Evolutionary conservation across 1,140 invertebrate species (phyloP).

Genomic region (Lordiphosa mommai): DNA sequence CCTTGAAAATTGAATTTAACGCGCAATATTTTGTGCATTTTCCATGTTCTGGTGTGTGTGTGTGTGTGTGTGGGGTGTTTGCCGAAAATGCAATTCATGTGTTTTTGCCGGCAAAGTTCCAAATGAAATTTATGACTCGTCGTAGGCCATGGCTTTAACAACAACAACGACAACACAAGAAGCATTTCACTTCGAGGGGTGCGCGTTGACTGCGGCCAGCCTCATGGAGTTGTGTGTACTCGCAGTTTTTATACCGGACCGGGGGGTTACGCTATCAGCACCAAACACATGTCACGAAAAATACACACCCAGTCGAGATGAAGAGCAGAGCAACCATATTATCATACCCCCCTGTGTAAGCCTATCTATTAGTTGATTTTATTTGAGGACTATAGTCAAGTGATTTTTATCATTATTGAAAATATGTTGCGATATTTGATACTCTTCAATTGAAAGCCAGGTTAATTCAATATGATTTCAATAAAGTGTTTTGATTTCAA

Average conservation of each 20-base stretch:
- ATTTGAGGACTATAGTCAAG: constrained; percentile 4
- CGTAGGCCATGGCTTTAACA: constrained; percentile 37
- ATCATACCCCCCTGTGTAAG: background rate
- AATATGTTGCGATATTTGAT: constrained; percentile 48
- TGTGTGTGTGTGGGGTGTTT: constrained; percentile 38
- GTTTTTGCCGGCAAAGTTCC: constrained; percentile 39
- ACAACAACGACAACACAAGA: too few species aligned
- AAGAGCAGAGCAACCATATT: constrained; percentile 1
- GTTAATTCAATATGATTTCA: background rate
- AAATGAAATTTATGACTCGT: constrained; percentile 71
- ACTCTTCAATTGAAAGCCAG: constrained; percentile 1
- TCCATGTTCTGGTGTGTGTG: constrained; percentile 39
- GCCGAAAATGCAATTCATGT: constrained; percentile 75
- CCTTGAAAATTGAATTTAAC: constrained; percentile 78
- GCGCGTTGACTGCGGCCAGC: constrained; percentile 56
- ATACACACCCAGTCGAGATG: constrained; percentile 11
- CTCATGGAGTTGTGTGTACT: constrained; percentile 31
- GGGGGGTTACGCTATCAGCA: constrained; percentile 64
- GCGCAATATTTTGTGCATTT: constrained; percentile 78
- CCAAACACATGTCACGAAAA: constrained; percentile 73
- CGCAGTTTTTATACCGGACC: background rate
- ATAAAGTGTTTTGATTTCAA: too few species aligned
- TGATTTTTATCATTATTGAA: constrained; percentile 13
- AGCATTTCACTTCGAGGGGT: too few species aligned
- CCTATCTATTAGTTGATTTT: background rate